Percentiles rank a stretch among this genome's conserved stretches.
Evolutionary conservation across 2,888 invertebrate genomes (phyloP).

Genomic region (Lamellibrachia columna): DNA sequence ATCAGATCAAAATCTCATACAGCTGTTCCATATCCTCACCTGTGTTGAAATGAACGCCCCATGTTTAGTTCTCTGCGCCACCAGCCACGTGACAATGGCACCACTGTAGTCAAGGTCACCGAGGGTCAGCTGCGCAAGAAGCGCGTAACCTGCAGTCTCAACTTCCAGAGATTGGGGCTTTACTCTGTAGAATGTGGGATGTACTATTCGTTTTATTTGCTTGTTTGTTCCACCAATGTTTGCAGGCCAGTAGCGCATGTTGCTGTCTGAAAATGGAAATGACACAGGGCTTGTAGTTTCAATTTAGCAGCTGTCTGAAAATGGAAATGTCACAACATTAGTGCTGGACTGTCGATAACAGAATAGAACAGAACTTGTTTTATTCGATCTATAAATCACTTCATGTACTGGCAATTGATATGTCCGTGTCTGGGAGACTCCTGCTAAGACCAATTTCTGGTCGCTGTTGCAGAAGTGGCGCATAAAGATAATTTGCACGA

Average conservation of each 20-base stretch:
- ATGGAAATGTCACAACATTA: too few relatives aligned
- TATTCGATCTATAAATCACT: too few relatives aligned
- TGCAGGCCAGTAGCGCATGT: background rate
- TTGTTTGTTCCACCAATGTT: background rate
- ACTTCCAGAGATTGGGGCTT: slow-evolving; percentile 37
- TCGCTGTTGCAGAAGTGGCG: too few relatives aligned
- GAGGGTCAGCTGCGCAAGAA: slow-evolving; percentile 71
- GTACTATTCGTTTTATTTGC: background rate
- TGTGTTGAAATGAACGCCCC: slow-evolving; percentile 73
- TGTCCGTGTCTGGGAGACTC: too few relatives aligned
- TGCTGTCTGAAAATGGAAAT: background rate
- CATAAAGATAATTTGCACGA: too few relatives aligned
- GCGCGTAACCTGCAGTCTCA: slow-evolving; percentile 70
- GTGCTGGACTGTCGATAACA: too few relatives aligned
- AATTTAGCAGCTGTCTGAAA: too few relatives aligned
- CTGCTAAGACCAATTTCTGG: too few relatives aligned
- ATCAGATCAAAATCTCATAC: background rate
- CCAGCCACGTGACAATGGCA: slow-evolving; percentile 78
- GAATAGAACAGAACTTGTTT: too few relatives aligned
- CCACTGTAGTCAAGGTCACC: slow-evolving; percentile 71
- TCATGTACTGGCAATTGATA: too few relatives aligned
- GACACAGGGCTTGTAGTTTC: background rate
- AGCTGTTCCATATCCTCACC: slow-evolving; percentile 62
- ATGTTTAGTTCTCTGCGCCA: slow-evolving; percentile 63
- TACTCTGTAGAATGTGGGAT: slow-evolving; percentile 24